Evolutionary conservation across 2,888 invertebrate genomes (phyloP).

Genomic region (Rhimphoctona megacephalus): DNA sequence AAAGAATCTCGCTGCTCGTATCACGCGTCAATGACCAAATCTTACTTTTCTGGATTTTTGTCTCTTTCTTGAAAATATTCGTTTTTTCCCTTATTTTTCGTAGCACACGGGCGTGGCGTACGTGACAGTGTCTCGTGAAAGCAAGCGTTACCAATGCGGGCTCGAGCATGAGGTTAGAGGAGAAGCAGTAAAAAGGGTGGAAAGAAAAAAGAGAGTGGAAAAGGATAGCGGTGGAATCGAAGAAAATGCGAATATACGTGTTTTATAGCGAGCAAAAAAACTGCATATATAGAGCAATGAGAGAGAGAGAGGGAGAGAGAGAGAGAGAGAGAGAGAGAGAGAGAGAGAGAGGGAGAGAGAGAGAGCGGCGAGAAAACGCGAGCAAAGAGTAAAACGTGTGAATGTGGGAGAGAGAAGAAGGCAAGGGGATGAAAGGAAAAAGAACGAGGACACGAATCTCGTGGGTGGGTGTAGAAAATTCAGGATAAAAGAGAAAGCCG

Average conservation of each 20-base stretch:
- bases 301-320: constrained; percentile 27
- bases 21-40: constrained; percentile 40
- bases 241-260: constrained; percentile 36
- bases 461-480: constrained; percentile 59
- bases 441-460: constrained; percentile 42
- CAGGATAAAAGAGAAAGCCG: constrained; percentile 55
- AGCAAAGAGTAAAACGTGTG: constrained; percentile 25
- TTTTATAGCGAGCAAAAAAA: neutral
- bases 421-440: constrained; percentile 45
- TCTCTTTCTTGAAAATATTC: neutral
- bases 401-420: constrained; percentile 30
- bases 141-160: constrained; percentile 68
- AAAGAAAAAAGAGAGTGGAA: constrained; percentile 31
- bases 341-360: constrained; percentile 27
- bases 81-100: constrained; percentile 33
- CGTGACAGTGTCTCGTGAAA: constrained; percentile 67
- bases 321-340: neutral
- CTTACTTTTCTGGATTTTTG: neutral
- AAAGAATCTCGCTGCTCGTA: constrained; percentile 29
- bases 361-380: constrained; percentile 15
- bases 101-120: constrained; percentile 61
- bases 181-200: constrained; percentile 52
- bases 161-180: constrained; percentile 60
- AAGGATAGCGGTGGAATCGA: constrained; percentile 45
- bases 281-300: constrained; percentile 1